phyloP scores from a whole-genome alignment of 2,113 vertebrate species.

The Hippocampus zosterae region DNA sequence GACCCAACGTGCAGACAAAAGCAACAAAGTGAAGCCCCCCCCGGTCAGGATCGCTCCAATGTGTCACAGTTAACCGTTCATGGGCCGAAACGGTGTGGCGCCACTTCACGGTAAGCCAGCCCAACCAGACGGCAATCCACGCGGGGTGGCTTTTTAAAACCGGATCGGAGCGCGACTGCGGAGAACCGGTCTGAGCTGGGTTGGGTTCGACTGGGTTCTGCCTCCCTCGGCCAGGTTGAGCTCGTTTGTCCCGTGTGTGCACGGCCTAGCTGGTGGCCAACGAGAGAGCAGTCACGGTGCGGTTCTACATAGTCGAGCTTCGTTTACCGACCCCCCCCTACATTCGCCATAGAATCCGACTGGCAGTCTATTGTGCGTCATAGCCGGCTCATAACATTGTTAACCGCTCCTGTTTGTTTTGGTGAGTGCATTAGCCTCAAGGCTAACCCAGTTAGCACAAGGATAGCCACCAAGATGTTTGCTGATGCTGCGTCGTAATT shows the following conservation, averaged over 20 bases:
- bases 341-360: background rate
- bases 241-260: slow-evolving; percentile 63
- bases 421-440: slow-evolving; percentile 45
- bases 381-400: slow-evolving; percentile 20
- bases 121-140: background rate
- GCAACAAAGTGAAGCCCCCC: slow-evolving; percentile 73
- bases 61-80: slow-evolving; percentile 72
- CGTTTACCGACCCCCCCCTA: background rate
- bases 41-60: slow-evolving; percentile 70
- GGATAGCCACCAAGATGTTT: slow-evolving; percentile 52
- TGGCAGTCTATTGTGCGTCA: background rate
- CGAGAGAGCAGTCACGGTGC: slow-evolving; percentile 44
- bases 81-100: slow-evolving; percentile 42
- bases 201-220: slow-evolving; percentile 76
- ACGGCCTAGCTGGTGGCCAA: slow-evolving; percentile 69
- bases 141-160: background rate
- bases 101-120: slow-evolving; percentile 57
- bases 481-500: slow-evolving; percentile 36
- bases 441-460: slow-evolving; percentile 53
- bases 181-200: slow-evolving; percentile 30
- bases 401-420: slow-evolving; percentile 25
- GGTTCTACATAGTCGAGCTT: slow-evolving; percentile 14
- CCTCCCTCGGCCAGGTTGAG: slow-evolving; percentile 70
- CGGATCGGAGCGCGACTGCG: slow-evolving; percentile 30
- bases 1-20: slow-evolving; percentile 78